These are phyloP conservation scores for Trogon melanurus DNA, from an alignment of 2,113 vertebrate genomes.

Conservation along the genomic window DNA sequence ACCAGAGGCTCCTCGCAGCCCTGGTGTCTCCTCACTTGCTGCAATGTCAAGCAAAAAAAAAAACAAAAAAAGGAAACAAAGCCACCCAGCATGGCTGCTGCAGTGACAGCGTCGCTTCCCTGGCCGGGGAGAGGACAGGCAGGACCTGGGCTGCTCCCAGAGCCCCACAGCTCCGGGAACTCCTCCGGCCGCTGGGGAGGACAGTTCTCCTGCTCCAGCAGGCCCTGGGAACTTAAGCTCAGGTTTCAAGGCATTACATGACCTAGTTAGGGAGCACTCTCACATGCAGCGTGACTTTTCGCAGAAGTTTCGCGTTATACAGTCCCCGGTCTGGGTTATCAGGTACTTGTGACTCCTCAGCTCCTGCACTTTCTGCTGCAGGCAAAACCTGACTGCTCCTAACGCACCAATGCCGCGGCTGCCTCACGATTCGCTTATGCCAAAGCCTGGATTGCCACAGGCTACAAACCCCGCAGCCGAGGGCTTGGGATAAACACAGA, in stretches of 20 bases:
- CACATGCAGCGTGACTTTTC: neutral
- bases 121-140: accelerated
- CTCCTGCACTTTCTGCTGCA: neutral
- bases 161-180: neutral
- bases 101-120: accelerated
- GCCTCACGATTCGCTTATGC: accelerated
- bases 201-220: neutral
- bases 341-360: neutral
- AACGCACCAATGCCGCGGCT: neutral
- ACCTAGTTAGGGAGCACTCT: neutral
- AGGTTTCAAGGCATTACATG: neutral
- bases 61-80: no score
- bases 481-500: neutral
- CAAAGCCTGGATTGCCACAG: neutral
- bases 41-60: constrained; percentile 37
- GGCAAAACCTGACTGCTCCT: neutral
- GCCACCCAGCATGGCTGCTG: neutral
- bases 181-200: neutral
- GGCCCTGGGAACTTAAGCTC: neutral
- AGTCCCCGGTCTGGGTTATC: neutral
- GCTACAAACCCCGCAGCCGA: neutral
- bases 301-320: neutral
- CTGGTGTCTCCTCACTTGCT: neutral
- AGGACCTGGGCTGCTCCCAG: neutral
- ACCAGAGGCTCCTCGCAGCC: neutral